phyloP scores from a whole-genome alignment of 2,113 vertebrate species.

The Albula glossodonta region DNA sequence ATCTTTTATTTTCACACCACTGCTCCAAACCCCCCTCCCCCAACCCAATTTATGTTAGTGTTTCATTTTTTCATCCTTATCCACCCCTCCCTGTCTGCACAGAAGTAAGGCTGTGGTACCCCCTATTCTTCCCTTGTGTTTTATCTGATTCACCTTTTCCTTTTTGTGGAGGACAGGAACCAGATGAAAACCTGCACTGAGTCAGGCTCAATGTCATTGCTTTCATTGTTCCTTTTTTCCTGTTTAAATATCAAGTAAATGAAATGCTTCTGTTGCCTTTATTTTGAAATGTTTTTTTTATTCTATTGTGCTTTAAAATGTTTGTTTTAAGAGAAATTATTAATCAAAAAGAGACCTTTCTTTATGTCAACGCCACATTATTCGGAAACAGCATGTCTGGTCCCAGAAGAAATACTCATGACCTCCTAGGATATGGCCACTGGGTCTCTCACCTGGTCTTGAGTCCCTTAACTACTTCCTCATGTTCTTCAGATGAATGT shows the following conservation, averaged over 20 bases:
- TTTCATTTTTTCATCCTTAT: neutral
- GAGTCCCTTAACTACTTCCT: neutral
- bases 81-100: neutral
- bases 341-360: neutral
- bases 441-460: neutral
- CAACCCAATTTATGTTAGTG: neutral
- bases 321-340: neutral
- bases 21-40: too few species aligned
- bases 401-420: neutral
- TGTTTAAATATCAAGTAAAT: neutral
- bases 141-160: neutral
- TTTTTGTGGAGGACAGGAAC: neutral
- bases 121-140: neutral
- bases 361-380: neutral
- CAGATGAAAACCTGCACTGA: neutral
- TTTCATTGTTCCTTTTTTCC: neutral
- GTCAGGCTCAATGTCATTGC: neutral
- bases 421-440: neutral
- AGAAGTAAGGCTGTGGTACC: neutral
- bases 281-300: too few species aligned
- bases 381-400: neutral
- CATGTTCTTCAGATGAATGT: neutral
- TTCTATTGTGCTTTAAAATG: too few species aligned
- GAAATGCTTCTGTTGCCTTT: too few species aligned
- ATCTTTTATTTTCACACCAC: neutral